A percentile compares a stretch with the other conserved stretches of the same genome.
Evolutionary conservation across 2,888 invertebrate species (phyloP).

Genomic region (Drosophila longiperda): DNA sequence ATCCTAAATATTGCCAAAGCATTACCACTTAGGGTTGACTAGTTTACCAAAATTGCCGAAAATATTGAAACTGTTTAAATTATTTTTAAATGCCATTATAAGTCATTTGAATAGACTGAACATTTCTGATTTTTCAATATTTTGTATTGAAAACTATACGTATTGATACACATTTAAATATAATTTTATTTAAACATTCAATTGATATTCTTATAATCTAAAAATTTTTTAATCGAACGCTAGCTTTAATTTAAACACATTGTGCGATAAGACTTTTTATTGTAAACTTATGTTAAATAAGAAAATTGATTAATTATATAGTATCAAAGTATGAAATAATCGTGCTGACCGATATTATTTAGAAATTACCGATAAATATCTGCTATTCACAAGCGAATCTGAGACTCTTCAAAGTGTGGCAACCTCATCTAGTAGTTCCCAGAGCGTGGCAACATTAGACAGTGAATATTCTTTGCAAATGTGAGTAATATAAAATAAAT

Average conservation of each 20-base stretch:
- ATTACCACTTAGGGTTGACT: conserved; percentile 20
- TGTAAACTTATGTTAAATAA: not conserved
- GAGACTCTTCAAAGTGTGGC: conserved; percentile 16
- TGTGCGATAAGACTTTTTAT: not conserved
- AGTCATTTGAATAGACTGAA: not conserved
- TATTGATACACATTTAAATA: not conserved
- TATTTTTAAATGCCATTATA: not conserved
- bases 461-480: conserved; percentile 50
- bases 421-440: not conserved
- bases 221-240: not conserved
- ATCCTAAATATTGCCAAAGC: conserved; percentile 46
- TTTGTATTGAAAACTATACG: not conserved
- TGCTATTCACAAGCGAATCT: not conserved
- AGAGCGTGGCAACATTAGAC: conserved; percentile 33
- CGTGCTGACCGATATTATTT: not conserved
- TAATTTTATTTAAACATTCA: not conserved
- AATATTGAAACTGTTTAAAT: not conserved
- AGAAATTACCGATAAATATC: not conserved
- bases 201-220: not conserved
- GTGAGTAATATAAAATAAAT: conserved; percentile 51
- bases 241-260: not conserved
- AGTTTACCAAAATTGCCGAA: not conserved
- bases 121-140: not conserved
- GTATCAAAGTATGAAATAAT: not conserved
- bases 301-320: not conserved